Conservation (phyloP, 53 echinoderm and acorn worm genomes). For the Actinopyga echinites region DNA sequence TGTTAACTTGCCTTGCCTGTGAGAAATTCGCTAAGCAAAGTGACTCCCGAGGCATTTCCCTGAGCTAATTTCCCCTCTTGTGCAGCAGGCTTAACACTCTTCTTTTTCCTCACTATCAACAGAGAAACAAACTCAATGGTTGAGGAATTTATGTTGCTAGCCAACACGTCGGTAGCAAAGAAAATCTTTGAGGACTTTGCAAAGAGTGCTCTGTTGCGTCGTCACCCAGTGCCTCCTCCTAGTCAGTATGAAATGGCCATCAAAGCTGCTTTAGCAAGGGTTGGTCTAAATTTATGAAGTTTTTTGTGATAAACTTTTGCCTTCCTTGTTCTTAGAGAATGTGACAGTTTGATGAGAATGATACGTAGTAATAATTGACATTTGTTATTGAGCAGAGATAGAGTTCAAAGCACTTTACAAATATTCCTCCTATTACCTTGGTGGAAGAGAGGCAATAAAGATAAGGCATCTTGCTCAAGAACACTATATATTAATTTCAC, state of each 20-base stretch:
- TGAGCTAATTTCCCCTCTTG: too few species aligned
- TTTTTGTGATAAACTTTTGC: background rate
- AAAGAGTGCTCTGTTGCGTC: slow-evolving; percentile 76
- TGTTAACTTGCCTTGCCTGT: too few species aligned
- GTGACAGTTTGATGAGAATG: background rate
- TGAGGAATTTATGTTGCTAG: slow-evolving; percentile 99
- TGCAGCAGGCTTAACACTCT: too few species aligned
- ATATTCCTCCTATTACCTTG: too few species aligned
- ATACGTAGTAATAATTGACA: too few species aligned
- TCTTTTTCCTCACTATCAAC: background rate
- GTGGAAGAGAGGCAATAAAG: too few species aligned
- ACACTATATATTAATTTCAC: too few species aligned
- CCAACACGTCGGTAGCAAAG: slow-evolving; percentile 92
- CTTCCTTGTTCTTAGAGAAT: background rate
- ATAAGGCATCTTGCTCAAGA: too few species aligned
- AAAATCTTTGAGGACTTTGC: slow-evolving; percentile 81
- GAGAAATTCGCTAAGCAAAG: too few species aligned
- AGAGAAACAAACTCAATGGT: slow-evolving; percentile 99
- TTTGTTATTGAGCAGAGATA: too few species aligned
- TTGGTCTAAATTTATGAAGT: slow-evolving; percentile 10
- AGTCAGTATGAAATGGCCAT: slow-evolving; percentile 94
- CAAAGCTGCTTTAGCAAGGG: slow-evolving; percentile 91
- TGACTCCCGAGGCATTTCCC: too few species aligned
- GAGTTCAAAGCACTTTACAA: too few species aligned
- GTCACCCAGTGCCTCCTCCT: slow-evolving; percentile 90